Conservation (phyloP, 1,140 invertebrate species). For the Drosophila lini region DNA sequence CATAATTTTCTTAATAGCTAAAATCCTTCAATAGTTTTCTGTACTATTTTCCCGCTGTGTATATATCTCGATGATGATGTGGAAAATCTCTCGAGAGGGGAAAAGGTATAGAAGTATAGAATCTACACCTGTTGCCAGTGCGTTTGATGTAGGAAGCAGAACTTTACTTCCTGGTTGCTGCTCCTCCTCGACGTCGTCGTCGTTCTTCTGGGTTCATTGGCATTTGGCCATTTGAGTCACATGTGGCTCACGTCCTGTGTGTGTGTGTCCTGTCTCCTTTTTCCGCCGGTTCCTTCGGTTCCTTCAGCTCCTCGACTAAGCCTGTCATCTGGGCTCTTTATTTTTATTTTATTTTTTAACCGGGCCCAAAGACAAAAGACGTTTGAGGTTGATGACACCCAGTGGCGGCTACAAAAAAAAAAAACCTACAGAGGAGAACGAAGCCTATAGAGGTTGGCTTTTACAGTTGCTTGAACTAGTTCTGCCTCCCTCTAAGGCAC, state of each 20-base stretch:
- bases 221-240: conserved; percentile 65
- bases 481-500: conserved; percentile 52
- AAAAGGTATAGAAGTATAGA: conserved; percentile 7
- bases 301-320: conserved; percentile 45
- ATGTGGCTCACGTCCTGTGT: conserved; percentile 74
- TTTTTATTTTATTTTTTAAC: conserved; percentile 39
- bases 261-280: conserved; percentile 31
- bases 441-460: conserved; percentile 58
- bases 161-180: conserved; percentile 69
- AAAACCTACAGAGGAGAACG: conserved; percentile 19
- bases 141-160: conserved; percentile 44
- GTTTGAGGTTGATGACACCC: conserved; percentile 74
- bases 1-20: background rate
- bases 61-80: conserved; percentile 28
- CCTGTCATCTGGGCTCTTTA: conserved; percentile 66
- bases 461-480: conserved; percentile 82
- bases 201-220: conserved; percentile 65
- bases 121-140: conserved; percentile 58
- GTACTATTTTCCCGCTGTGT: background rate
- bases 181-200: conserved; percentile 10
- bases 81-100: conserved; percentile 28
- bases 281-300: conserved; percentile 10
- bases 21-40: no score
- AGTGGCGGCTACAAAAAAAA: conserved; percentile 30
- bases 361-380: conserved; percentile 71